These are phyloP conservation scores for Polylopha cassiicola DNA, from an alignment of 2,888 invertebrate species.

Conservation along the genomic window DNA sequence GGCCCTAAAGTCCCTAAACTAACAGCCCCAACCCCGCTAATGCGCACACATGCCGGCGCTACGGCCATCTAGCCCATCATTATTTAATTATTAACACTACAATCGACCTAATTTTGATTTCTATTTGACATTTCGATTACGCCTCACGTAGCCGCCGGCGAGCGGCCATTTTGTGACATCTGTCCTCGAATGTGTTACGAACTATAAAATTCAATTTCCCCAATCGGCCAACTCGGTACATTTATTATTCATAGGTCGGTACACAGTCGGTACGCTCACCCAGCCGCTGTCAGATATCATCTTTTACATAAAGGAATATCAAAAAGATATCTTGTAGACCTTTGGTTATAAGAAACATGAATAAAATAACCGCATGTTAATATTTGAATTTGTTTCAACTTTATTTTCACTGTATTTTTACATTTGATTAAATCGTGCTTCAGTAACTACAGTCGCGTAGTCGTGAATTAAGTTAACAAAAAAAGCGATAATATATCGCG, in stretches of 20 bases:
- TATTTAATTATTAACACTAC: conserved; percentile 77
- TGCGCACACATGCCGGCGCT: conserved; percentile 46
- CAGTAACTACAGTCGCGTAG: too few relatives aligned
- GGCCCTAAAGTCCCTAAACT: conserved; percentile 29
- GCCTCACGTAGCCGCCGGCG: conserved; percentile 60
- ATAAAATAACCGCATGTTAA: too few relatives aligned
- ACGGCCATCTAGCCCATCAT: conserved; percentile 50
- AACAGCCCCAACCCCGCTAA: conserved; percentile 34
- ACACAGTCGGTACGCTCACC: conserved; percentile 51
- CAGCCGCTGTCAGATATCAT: conserved; percentile 75
- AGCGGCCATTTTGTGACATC: conserved; percentile 73
- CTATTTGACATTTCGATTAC: conserved; percentile 75
- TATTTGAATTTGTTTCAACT: too few relatives aligned
- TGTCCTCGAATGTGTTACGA: conserved; percentile 74
- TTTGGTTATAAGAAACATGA: conserved; percentile 56
- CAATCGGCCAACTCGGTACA: conserved; percentile 73
- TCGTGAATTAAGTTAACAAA: too few relatives aligned
- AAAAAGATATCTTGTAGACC: conserved; percentile 59
- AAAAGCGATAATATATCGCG: too few relatives aligned
- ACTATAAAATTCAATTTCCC: conserved; percentile 78
- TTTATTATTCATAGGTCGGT: conserved; percentile 76
- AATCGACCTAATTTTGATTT: conserved; percentile 77
- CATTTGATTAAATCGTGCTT: too few relatives aligned
- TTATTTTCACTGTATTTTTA: too few relatives aligned
- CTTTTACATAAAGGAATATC: conserved; percentile 75